Evolutionary conservation across 2,797 vertebrate species (phyloP), one percentile per base, ranked within the genome.

Genomic region (Zalophus californianus): DNA sequence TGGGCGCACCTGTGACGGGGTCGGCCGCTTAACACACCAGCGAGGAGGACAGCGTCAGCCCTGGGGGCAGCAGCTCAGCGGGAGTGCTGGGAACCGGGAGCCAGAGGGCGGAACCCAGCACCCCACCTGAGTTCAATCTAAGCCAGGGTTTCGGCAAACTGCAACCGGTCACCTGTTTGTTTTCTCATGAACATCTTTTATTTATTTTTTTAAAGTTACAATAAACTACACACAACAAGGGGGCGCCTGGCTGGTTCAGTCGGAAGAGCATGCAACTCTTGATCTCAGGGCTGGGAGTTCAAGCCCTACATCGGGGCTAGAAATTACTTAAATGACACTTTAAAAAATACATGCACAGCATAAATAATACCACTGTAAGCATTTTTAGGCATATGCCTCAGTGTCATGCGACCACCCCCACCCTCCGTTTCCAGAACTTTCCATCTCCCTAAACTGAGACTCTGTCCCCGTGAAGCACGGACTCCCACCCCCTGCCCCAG

Each of bases 341-440:
- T 27, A 41, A 72, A 68, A 38, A 38, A 44, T 7, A 44, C 20
- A 41, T 9, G 16, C 64, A 66, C 32, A 35, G 64, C 64, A n/a
- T 27, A 7, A 14, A 25, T 41, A 7, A 14, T 3, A 7, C 11
- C 84, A 32, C 14, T 38, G 20, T 58, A 21, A 60, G 38, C 62
- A 50, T 10, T 20, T 35, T 9, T 48, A 8, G 44, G 14, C 3
- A 23, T 14, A 25, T 38, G 18, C 32, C 15, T 79, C 62, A 32
- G 62, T 4, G 14, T 18, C 4, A 0, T 52, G 12, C 64, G 7
- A 1, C 84, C 20, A 0, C 44, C 38, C 20, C 84, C 38, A 8
- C 50, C 16, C 0, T 35, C 84, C 7, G 1, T 10, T 32, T 62
- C 85, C 54, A 72, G 41, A 62, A n/a, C n/a, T 13, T 38, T 60